A percentile compares a stretch with the other conserved stretches of the same genome.
These are phyloP conservation scores for Furcula furcula DNA, from an alignment of 2,888 invertebrate species.

Conservation along the genomic window DNA sequence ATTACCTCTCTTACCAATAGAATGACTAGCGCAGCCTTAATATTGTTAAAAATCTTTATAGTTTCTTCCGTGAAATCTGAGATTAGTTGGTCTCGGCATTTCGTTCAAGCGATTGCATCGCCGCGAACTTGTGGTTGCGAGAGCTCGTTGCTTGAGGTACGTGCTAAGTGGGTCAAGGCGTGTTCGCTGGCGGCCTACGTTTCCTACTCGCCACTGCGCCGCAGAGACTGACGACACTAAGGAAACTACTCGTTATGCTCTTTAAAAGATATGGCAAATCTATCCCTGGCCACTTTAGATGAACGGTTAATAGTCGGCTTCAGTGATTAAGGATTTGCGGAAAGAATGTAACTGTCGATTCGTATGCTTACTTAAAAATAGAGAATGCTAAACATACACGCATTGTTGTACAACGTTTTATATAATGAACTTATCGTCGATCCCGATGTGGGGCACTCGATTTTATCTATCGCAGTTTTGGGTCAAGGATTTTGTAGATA, in stretches of 20 bases:
- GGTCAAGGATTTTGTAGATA: constrained; percentile 41
- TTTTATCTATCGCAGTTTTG: constrained; percentile 26
- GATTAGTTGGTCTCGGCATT: background rate
- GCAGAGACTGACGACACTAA: constrained; percentile 45
- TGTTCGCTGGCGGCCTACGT: constrained; percentile 54
- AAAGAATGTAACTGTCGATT: too few species aligned
- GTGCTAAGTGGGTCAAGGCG: constrained; percentile 72
- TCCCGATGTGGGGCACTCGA: constrained; percentile 21
- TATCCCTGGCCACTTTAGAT: too few species aligned
- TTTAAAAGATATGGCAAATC: too few species aligned
- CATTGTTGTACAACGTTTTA: too few species aligned
- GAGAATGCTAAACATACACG: too few species aligned
- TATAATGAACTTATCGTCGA: too few species aligned
- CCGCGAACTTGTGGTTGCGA: constrained; percentile 45
- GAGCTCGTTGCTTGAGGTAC: constrained; percentile 37
- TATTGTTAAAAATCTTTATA: too few species aligned
- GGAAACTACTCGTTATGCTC: constrained; percentile 67
- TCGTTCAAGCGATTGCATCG: constrained; percentile 19
- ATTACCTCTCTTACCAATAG: too few species aligned
- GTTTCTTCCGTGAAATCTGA: background rate
- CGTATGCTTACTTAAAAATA: too few species aligned
- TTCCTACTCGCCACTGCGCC: constrained; percentile 66
- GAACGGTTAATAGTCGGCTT: too few species aligned
- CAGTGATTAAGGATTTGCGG: too few species aligned
- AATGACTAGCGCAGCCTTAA: too few species aligned